Percentiles rank a stretch among this genome's conserved stretches.
Evolutionary conservation across 35 echinoderm and acorn worm species (phyloP).

Genomic region (Heliocidaris erythrogramma): DNA sequence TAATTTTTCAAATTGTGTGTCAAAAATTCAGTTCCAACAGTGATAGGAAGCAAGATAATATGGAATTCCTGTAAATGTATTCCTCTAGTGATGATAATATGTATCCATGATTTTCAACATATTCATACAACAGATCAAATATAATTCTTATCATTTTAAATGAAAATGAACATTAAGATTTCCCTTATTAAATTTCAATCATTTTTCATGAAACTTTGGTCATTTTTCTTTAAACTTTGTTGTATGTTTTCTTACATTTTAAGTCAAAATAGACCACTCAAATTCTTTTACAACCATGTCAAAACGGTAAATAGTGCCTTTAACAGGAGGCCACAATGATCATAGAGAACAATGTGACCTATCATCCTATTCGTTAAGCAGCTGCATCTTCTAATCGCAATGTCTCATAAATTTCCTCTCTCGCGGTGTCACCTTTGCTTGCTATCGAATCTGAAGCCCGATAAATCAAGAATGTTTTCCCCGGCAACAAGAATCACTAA

Average conservation of each 20-base stretch:
- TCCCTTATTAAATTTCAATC: neutral
- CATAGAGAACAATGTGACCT: neutral
- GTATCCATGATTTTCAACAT: too few relatives aligned
- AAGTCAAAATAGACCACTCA: neutral
- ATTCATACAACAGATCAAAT: too few relatives aligned
- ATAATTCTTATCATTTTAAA: too few relatives aligned
- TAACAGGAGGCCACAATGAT: neutral
- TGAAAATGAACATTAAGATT: neutral
- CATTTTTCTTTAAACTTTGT: neutral
- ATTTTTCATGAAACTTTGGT: neutral
- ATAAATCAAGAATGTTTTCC: neutral
- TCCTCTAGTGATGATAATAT: too few relatives aligned
- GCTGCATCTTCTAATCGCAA: neutral
- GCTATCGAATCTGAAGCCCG: neutral
- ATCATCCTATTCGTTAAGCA: neutral
- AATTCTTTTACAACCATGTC: neutral
- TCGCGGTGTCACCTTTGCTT: neutral
- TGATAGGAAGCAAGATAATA: too few relatives aligned
- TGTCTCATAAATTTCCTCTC: conserved; percentile 17
- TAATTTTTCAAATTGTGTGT: too few relatives aligned
- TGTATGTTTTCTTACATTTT: neutral
- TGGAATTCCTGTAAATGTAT: too few relatives aligned
- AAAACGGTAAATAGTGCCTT: neutral
- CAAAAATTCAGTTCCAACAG: too few relatives aligned
- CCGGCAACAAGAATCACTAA: neutral